phyloP scores from a whole-genome alignment of 2,113 vertebrate genomes.

The Anser brachyrhynchus region DNA sequence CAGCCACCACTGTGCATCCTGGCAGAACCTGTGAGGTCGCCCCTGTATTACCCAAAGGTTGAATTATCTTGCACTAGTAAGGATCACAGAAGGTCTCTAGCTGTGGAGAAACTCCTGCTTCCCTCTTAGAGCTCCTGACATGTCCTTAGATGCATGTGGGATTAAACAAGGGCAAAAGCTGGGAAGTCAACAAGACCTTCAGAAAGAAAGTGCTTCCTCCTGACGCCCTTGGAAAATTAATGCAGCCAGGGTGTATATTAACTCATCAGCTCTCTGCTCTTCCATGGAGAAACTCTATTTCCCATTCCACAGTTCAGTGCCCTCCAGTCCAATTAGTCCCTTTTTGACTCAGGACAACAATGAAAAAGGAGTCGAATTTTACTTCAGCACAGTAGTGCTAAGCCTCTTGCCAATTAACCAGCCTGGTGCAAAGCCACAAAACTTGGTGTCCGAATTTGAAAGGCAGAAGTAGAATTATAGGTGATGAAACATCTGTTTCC shows the following conservation, averaged over 20 bases:
- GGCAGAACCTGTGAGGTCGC: background rate
- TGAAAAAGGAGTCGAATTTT: background rate
- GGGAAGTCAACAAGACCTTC: background rate
- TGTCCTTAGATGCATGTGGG: background rate
- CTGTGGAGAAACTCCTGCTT: background rate
- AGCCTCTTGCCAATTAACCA: background rate
- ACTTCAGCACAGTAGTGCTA: accelerated
- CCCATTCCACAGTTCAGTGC: background rate
- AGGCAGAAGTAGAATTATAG: background rate
- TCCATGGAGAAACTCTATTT: background rate
- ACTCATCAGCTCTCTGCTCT: background rate
- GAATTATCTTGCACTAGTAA: background rate
- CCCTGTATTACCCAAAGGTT: background rate
- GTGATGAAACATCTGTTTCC: background rate
- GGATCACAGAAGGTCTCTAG: background rate
- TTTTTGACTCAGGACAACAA: background rate
- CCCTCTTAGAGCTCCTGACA: background rate
- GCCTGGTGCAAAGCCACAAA: background rate
- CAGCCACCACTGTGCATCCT: background rate
- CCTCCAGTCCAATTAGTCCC: background rate
- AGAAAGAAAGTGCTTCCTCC: background rate
- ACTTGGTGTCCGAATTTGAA: background rate
- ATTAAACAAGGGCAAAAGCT: background rate
- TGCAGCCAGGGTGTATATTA: background rate
- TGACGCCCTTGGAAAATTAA: background rate